Conservation (phyloP, 2,888 invertebrate genomes). For the Camptogramma bilineatum region DNA sequence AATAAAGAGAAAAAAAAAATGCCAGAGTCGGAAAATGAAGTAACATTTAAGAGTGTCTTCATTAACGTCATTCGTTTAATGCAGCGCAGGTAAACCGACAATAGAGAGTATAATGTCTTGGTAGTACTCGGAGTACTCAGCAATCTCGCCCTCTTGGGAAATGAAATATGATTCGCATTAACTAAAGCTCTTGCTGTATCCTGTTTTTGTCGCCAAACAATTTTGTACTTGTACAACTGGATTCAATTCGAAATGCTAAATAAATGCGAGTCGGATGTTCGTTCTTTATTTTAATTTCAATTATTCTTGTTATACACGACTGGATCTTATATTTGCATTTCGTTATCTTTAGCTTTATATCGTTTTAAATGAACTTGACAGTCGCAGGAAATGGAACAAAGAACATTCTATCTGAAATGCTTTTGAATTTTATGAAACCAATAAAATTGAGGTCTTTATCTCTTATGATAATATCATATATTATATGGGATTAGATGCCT, state of each 20-base stretch:
- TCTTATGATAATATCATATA: no score
- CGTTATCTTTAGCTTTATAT: constrained; percentile 31
- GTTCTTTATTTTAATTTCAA: constrained; percentile 57
- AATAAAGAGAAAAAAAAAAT: no score
- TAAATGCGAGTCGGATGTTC: constrained; percentile 55
- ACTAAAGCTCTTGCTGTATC: constrained; percentile 74
- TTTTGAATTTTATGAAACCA: constrained; percentile 8
- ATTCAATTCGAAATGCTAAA: constrained; percentile 61
- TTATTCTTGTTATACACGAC: constrained; percentile 54
- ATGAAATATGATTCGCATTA: constrained; percentile 80
- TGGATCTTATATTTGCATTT: constrained; percentile 39
- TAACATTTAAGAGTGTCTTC: constrained; percentile 49
- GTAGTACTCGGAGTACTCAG: constrained; percentile 56
- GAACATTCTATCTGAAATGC: constrained; percentile 16
- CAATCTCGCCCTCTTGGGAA: constrained; percentile 66
- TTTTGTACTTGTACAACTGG: constrained; percentile 63
- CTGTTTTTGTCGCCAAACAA: constrained; percentile 70
- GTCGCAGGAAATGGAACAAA: constrained; percentile 23
- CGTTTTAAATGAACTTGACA: constrained; percentile 19
- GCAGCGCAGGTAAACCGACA: constrained; percentile 57
- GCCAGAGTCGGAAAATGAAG: constrained; percentile 2
- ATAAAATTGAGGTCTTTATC: no score
- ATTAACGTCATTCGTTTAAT: constrained; percentile 66
- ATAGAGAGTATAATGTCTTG: constrained; percentile 60
- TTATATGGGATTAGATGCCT: no score